Evolutionary conservation across 2,888 invertebrate species (phyloP).

Genomic region (Cephus pulcher): DNA sequence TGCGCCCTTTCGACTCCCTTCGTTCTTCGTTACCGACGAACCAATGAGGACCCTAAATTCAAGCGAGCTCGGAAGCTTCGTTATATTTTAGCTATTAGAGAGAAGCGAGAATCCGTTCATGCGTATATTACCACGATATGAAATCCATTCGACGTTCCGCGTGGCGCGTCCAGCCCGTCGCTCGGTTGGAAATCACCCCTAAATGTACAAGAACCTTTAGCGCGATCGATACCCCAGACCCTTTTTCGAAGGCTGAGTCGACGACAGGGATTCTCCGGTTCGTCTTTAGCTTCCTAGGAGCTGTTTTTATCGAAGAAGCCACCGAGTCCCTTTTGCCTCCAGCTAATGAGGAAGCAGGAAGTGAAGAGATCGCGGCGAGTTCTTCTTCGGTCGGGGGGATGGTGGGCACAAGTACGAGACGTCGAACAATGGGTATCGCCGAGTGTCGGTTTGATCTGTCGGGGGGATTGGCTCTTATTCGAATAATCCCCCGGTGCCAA

Average conservation of each 20-base stretch:
- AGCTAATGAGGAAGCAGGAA: not conserved
- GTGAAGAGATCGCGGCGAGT: not conserved
- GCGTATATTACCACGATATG: not conserved
- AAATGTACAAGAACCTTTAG: not conserved
- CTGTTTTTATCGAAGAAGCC: not conserved
- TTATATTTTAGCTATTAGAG: not conserved
- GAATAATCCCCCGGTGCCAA: not conserved
- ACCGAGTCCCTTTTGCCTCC: not conserved
- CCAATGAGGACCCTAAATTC: not conserved
- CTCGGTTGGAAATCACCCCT: not conserved
- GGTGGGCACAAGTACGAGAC: not conserved
- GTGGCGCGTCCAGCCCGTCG: not conserved
- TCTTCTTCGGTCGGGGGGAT: no score
- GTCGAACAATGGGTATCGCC: not conserved
- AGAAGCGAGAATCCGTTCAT: not conserved
- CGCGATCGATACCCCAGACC: slow-evolving; percentile 4
- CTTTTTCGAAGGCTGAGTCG: not conserved
- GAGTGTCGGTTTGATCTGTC: not conserved
- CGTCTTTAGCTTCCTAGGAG: not conserved
- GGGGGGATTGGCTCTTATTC: not conserved
- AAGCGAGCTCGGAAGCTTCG: not conserved
- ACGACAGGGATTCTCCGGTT: not conserved
- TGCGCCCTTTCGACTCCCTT: not conserved
- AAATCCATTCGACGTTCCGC: not conserved
- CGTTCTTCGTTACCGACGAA: not conserved